These are phyloP conservation scores for Apodemus agrarius DNA, from an alignment of 2,797 vertebrate species.

Conservation along the genomic window DNA sequence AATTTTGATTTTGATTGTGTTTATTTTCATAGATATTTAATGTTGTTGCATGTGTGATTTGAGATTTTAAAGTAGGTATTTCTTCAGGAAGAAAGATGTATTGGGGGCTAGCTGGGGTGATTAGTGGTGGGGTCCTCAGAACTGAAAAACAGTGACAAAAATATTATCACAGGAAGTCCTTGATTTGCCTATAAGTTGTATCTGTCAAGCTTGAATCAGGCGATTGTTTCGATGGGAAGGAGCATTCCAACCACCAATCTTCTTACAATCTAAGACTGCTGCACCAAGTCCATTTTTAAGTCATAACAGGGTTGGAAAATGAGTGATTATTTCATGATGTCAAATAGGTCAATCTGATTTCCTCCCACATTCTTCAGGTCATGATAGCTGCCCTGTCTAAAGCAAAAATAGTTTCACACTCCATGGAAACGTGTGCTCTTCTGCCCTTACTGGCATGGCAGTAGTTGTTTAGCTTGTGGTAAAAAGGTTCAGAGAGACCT, in stretches of 20 bases:
- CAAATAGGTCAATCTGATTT: slow-evolving; percentile 24
- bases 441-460: background rate
- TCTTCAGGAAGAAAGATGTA: background rate
- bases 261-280: slow-evolving; percentile 39
- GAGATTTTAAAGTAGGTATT: slow-evolving; percentile 25
- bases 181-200: slow-evolving; percentile 29
- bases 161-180: slow-evolving; percentile 24
- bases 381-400: slow-evolving; percentile 39
- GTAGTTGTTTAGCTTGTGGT: background rate
- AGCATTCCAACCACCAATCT: background rate
- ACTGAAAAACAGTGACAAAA: background rate
- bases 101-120: background rate
- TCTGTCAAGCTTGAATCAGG: slow-evolving; percentile 15
- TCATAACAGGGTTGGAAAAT: slow-evolving; percentile 41
- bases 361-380: background rate
- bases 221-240: slow-evolving; percentile 8
- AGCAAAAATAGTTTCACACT: slow-evolving; percentile 5
- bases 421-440: slow-evolving; percentile 11
- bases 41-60: slow-evolving; percentile 49
- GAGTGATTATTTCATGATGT: slow-evolving; percentile 24
- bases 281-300: slow-evolving; percentile 18
- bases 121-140: background rate
- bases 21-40: slow-evolving; percentile 50
- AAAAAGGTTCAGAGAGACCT: slow-evolving; percentile 29
- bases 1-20: slow-evolving; percentile 16